These are phyloP conservation scores for Cremastinae sp. DNA, from an alignment of 2,888 invertebrate genomes.

Conservation along the genomic window DNA sequence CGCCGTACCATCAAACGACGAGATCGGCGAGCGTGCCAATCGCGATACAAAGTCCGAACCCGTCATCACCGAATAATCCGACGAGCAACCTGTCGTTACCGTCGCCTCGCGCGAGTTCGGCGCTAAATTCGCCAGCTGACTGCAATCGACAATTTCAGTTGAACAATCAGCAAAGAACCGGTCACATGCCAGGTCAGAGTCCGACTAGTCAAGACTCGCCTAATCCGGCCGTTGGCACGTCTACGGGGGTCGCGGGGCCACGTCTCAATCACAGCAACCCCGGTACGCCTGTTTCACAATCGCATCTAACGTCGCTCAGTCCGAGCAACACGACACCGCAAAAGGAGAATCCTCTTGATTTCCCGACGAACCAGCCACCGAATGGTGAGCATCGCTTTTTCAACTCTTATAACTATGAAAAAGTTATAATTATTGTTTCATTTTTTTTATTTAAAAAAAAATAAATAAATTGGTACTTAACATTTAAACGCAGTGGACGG, in stretches of 20 bases:
- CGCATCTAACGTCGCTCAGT: slow-evolving; percentile 76
- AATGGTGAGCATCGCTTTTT: slow-evolving; percentile 75
- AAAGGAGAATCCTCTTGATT: slow-evolving; percentile 76
- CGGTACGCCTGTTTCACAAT: slow-evolving; percentile 85
- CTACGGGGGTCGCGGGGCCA: slow-evolving; percentile 72
- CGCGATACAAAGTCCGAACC: slow-evolving; percentile 88
- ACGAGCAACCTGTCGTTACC: slow-evolving; percentile 87
- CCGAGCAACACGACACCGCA: slow-evolving; percentile 77
- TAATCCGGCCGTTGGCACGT: slow-evolving; percentile 72
- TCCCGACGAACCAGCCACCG: slow-evolving; percentile 79
- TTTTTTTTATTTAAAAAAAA: neutral
- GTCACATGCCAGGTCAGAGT: slow-evolving; percentile 84
- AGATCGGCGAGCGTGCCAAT: slow-evolving; percentile 88
- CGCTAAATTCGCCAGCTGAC: slow-evolving; percentile 87
- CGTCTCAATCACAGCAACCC: slow-evolving; percentile 86
- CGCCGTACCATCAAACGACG: slow-evolving; percentile 88
- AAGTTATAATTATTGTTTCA: neutral
- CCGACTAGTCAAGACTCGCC: slow-evolving; percentile 85
- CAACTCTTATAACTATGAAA: slow-evolving; percentile 21
- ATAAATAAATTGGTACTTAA: slow-evolving; percentile 26
- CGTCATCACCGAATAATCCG: slow-evolving; percentile 87
- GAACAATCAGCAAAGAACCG: slow-evolving; percentile 72
- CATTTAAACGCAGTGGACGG: slow-evolving; percentile 81
- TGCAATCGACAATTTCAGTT: slow-evolving; percentile 82
- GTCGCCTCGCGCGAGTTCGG: slow-evolving; percentile 87